Evolutionary conservation across 2,797 vertebrate genomes (phyloP), one percentile per base, ranked within the genome.

Genomic region (Schizopygopsis pylzovi): DNA sequence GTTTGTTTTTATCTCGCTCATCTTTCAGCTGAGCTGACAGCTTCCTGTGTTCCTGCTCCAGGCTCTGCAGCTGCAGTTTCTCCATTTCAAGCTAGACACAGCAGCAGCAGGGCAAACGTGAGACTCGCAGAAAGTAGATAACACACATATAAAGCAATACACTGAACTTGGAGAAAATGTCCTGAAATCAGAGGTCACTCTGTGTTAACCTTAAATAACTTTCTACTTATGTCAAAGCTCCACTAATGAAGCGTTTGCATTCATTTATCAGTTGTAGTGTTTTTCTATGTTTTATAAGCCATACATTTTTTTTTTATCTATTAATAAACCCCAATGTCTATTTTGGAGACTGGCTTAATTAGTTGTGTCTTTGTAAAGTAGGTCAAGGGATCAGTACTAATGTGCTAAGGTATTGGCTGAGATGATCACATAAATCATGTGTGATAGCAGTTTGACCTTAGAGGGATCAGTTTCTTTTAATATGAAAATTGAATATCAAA

Each of bases 1-100:
- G 98, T 88, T 99, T 99, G 92, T 98, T 99, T 95, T 99, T 99
- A 91, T 97, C 96, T 0, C 97, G 96, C 89, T 99, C 98, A 49
- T 98, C 98, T 90, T 99, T 98, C 65, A 99, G 95, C 92, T 96
- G 97, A 72, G 97, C 93, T 0, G 96, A 94, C 56, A 99, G 94
- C 89, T 97, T 97, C 86, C 96, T 97, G 89, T 99, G 97, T 82
- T 99, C 98, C 91, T 97, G 95, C 91, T 99, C 97, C 79, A 99
- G 93, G 72, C 89, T 96, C 91, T 99, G 97, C 13, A 99, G 96
- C 93, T 99, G 97, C 85, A 96, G 94, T 93, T 98, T 99, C 92
- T 99, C 98, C 94, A 97, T 94, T 94, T 99, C 98, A 93, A 99
- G 92, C 98, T 99, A 93, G 86, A 92, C 88, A 92, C 88, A 86